phyloP scores from a whole-genome alignment of 2,888 invertebrate species.

The Torymus auratus region DNA sequence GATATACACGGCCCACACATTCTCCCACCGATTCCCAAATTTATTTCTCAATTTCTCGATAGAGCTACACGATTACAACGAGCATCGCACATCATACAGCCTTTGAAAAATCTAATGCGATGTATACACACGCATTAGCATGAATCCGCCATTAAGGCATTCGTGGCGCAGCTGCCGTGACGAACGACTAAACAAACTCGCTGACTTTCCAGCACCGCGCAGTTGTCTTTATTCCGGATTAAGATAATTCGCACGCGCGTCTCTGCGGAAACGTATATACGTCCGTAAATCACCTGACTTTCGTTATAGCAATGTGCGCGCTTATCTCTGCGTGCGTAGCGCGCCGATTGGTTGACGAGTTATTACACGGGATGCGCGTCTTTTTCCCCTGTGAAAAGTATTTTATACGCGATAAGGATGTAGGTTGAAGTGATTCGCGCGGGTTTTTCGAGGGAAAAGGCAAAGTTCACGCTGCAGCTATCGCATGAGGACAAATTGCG shows the following conservation, averaged over 20 bases:
- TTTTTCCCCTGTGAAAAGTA: too few relatives aligned
- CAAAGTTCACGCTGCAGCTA: too few relatives aligned
- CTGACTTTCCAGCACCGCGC: not conserved
- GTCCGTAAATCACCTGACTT: not conserved
- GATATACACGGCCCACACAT: not conserved
- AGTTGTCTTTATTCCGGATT: slow-evolving; percentile 45
- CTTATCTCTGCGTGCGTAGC: too few relatives aligned
- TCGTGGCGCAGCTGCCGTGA: slow-evolving; percentile 20
- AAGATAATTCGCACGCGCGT: slow-evolving; percentile 49
- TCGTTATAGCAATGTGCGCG: not conserved
- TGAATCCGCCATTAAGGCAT: slow-evolving; percentile 46
- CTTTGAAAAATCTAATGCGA: not conserved
- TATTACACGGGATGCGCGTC: too few relatives aligned
- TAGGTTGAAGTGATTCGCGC: too few relatives aligned
- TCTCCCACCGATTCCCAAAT: not conserved
- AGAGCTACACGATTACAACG: too few relatives aligned
- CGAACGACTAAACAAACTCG: not conserved
- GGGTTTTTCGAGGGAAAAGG: too few relatives aligned
- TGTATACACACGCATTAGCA: slow-evolving; percentile 23
- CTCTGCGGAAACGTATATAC: not conserved
- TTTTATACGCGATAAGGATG: too few relatives aligned
- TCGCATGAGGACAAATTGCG: too few relatives aligned
- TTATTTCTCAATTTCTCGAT: slow-evolving; percentile 4
- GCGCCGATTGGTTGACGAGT: too few relatives aligned
- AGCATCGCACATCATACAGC: too few relatives aligned